Conservation (phyloP, 1,140 invertebrate species). For the Procambarus virginalis region DNA sequence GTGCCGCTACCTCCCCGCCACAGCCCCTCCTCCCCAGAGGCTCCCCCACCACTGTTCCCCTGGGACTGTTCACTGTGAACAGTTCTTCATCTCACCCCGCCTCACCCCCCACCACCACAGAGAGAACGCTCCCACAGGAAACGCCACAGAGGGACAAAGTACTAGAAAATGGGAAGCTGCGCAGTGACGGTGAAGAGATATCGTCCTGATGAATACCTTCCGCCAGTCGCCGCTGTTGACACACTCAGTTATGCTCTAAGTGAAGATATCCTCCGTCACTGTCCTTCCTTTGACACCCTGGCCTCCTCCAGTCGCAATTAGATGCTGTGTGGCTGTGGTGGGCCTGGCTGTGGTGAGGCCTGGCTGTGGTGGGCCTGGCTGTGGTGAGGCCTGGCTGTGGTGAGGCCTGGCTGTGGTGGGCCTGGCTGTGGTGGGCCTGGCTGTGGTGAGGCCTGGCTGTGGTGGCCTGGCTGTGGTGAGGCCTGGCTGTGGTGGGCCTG, state of each 20-base stretch:
- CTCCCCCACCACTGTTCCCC: background rate
- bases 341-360: background rate
- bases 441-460: no score
- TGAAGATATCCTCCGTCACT: background rate
- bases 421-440: no score
- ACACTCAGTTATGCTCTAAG: background rate
- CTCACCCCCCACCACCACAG: background rate
- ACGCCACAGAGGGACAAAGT: background rate
- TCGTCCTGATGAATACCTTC: background rate
- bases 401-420: no score
- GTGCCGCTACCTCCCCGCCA: background rate
- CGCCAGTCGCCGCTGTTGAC: background rate
- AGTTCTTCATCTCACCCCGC: background rate
- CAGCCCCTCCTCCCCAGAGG: background rate
- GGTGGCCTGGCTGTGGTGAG: no score
- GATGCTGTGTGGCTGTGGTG: background rate
- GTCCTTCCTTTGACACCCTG: background rate
- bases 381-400: no score
- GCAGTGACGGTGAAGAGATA: background rate
- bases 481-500: background rate
- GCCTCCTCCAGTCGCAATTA: background rate
- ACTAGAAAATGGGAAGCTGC: slow-evolving; percentile 9
- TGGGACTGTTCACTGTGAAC: background rate
- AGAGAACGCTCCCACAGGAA: background rate
- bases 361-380: background rate